A percentile compares a stretch with the other conserved stretches of the same genome.
phyloP scores from a whole-genome alignment of 2,797 vertebrate species.

The Iguana delicatissima region DNA sequence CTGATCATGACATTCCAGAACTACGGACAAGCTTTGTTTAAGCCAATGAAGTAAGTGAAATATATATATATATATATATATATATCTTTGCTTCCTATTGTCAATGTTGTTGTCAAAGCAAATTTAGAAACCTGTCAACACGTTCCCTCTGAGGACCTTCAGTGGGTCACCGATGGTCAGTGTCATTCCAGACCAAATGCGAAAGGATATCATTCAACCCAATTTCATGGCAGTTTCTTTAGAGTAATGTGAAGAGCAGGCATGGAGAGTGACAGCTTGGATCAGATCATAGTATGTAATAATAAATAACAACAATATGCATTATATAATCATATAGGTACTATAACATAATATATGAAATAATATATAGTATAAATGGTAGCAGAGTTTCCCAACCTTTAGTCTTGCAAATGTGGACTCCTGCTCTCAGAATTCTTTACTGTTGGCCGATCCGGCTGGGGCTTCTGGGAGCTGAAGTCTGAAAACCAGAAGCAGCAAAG shows the following conservation, averaged over 20 bases:
- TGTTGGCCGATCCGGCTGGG: no score
- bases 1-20: conserved; percentile 99
- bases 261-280: background rate
- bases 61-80: no score
- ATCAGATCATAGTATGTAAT: background rate
- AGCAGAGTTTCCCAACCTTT: no score
- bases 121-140: background rate
- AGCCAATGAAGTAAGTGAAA: conserved; percentile 91
- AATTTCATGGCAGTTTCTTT: background rate
- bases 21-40: conserved; percentile 94
- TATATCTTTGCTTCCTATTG: background rate
- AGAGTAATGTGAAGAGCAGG: background rate
- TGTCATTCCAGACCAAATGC: background rate
- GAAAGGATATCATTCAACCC: no score
- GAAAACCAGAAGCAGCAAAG: no score
- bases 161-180: background rate
- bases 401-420: no score
- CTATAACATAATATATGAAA: no score
- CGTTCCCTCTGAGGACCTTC: background rate
- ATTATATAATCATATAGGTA: no score
- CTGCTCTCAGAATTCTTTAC: no score
- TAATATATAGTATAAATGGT: no score
- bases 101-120: background rate
- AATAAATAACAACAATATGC: no score
- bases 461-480: no score